phyloP scores from a whole-genome alignment of 2,888 invertebrate species.

The Yponomeuta malinellus region DNA sequence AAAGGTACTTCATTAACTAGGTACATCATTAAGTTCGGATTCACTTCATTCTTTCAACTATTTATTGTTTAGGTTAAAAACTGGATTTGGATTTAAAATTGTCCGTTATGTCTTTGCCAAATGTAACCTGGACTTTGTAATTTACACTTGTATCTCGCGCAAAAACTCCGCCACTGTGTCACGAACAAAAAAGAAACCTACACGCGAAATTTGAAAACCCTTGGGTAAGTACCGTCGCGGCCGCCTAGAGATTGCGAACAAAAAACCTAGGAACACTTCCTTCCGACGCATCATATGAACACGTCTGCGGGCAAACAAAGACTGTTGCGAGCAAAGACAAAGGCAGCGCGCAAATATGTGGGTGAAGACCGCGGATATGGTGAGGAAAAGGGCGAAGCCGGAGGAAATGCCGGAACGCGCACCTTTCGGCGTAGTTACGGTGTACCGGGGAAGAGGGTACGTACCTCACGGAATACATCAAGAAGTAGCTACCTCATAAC shows the following conservation, averaged over 20 bases:
- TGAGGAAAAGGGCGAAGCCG: constrained; percentile 31
- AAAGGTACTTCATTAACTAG: too few relatives aligned
- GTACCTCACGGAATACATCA: constrained; percentile 21
- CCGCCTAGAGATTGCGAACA: constrained; percentile 35
- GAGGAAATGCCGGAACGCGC: constrained; percentile 30
- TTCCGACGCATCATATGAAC: background rate
- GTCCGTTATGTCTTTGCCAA: too few relatives aligned
- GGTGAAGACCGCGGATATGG: constrained; percentile 22
- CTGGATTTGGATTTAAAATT: too few relatives aligned
- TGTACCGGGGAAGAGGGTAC: constrained; percentile 62
- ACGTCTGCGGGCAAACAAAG: constrained; percentile 15
- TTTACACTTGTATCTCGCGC: background rate
- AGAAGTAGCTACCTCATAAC: background rate
- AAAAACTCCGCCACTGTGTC: background rate
- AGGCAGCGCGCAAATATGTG: background rate
- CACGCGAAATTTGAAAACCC: background rate
- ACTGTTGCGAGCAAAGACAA: background rate
- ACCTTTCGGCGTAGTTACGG: constrained; percentile 55
- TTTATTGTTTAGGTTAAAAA: too few relatives aligned
- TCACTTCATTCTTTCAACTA: too few relatives aligned
- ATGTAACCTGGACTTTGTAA: too few relatives aligned
- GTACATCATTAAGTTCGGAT: too few relatives aligned
- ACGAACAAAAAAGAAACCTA: background rate
- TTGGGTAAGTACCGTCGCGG: constrained; percentile 23
- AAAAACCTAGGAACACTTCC: constrained; percentile 1